Percentiles rank a stretch among this genome's conserved stretches.
These are phyloP conservation scores for Solenopsis invicta DNA, from an alignment of 1,140 invertebrate genomes.

Conservation along the genomic window DNA sequence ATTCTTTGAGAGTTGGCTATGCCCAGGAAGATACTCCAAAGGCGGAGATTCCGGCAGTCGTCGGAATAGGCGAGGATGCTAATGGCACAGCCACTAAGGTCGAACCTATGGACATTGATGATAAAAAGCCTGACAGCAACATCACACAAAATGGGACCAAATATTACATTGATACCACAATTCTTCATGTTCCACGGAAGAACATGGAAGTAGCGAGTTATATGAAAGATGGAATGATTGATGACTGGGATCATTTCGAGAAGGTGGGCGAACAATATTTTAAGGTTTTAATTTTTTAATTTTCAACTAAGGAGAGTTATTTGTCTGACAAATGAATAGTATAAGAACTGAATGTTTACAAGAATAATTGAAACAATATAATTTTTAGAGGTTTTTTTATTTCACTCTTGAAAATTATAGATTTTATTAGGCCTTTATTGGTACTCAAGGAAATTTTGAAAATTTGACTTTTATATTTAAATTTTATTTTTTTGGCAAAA, in stretches of 20 bases:
- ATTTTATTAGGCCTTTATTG: not conserved
- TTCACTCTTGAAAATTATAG: not conserved
- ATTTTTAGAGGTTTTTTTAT: not conserved
- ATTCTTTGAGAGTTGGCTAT: constrained; percentile 95
- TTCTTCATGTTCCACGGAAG: constrained; percentile 95
- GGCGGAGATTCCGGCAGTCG: constrained; percentile 93
- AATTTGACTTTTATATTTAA: not conserved
- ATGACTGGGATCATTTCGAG: constrained; percentile 97
- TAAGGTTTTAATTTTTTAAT: not conserved
- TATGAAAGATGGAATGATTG: constrained; percentile 96
- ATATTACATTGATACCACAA: constrained; percentile 92
- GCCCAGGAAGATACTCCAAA: constrained; percentile 96
- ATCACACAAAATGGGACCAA: constrained; percentile 88
- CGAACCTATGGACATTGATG: constrained; percentile 89
- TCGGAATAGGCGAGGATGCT: constrained; percentile 90
- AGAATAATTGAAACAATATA: not conserved
- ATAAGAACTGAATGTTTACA: not conserved
- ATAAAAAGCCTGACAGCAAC: constrained; percentile 87
- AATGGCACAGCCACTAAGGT: constrained; percentile 86
- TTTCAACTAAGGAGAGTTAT: not conserved
- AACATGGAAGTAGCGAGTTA: constrained; percentile 92
- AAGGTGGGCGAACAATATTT: constrained; percentile 85
- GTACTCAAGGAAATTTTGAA: not conserved
- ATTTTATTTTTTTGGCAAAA: not conserved
- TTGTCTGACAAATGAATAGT: no score